phyloP scores from a whole-genome alignment of 2,113 vertebrate species.

The Columba livia region DNA sequence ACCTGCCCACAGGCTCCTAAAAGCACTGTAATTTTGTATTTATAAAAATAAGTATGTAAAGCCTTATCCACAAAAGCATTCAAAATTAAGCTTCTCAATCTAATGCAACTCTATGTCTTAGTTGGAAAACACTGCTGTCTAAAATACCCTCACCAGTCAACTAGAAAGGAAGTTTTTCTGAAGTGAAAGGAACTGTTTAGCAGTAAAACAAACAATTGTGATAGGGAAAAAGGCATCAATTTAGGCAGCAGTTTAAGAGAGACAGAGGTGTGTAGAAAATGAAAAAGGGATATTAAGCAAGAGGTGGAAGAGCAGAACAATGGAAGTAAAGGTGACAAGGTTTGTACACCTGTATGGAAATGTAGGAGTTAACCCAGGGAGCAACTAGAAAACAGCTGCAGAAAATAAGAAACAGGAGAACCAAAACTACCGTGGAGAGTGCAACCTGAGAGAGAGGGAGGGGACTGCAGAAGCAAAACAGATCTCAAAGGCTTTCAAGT shows the following conservation, averaged over 20 bases:
- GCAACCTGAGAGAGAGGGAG: neutral
- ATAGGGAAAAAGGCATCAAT: neutral
- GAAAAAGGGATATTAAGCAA: neutral
- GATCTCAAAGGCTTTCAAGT: neutral
- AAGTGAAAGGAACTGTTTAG: neutral
- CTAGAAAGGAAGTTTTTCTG: neutral
- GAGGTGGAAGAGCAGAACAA: neutral
- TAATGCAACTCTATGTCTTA: neutral
- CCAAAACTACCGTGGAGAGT: neutral
- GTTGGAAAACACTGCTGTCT: neutral
- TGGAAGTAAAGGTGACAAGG: neutral
- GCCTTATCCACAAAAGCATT: neutral
- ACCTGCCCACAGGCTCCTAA: neutral
- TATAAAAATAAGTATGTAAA: neutral
- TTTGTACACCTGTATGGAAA: neutral
- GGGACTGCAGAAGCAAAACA: neutral
- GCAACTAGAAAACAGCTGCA: slow-evolving; percentile 12
- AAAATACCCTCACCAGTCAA: neutral
- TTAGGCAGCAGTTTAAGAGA: neutral
- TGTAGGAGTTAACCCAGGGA: neutral
- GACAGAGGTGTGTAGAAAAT: neutral
- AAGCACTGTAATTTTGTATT: neutral
- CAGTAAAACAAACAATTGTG: neutral
- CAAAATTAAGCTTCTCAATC: neutral
- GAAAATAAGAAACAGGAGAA: slow-evolving; percentile 13